phyloP scores from a whole-genome alignment of 2,113 vertebrate species.

The Seriola dumerili region DNA sequence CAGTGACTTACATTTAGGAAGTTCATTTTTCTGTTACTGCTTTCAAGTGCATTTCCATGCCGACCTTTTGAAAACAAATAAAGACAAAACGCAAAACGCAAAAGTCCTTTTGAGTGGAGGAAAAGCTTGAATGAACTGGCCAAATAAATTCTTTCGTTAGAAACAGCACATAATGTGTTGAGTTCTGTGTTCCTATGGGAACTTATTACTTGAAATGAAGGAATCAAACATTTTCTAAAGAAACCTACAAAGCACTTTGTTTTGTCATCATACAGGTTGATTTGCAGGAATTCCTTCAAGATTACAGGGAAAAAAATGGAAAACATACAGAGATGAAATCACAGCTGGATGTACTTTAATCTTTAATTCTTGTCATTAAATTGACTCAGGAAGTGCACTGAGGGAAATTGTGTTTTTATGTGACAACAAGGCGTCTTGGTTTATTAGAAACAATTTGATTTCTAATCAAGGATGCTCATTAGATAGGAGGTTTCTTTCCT shows the following conservation, averaged over 20 bases:
- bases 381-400: slow-evolving; percentile 3
- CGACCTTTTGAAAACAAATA: slow-evolving; percentile 1
- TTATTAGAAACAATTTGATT: slow-evolving; percentile 2
- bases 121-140: not conserved
- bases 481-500: slow-evolving; percentile 28
- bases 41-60: slow-evolving; percentile 8
- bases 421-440: not conserved
- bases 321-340: not conserved
- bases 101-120: not conserved
- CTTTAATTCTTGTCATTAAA: slow-evolving; percentile 14
- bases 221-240: not conserved
- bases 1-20: slow-evolving; percentile 28
- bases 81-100: not conserved
- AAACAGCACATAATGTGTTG: not conserved
- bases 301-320: not conserved
- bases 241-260: not conserved
- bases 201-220: not conserved
- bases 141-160: not conserved
- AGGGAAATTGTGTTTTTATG: slow-evolving; percentile 3
- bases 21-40: slow-evolving; percentile 18
- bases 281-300: slow-evolving; percentile 1
- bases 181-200: not conserved
- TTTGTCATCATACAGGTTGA: not conserved
- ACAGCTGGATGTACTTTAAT: not conserved
- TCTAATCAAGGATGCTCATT: slow-evolving; percentile 26